Evolutionary conservation across 1,140 invertebrate species (phyloP), one percentile per base, ranked within the genome.

Genomic region (Gryllus bimaculatus): DNA sequence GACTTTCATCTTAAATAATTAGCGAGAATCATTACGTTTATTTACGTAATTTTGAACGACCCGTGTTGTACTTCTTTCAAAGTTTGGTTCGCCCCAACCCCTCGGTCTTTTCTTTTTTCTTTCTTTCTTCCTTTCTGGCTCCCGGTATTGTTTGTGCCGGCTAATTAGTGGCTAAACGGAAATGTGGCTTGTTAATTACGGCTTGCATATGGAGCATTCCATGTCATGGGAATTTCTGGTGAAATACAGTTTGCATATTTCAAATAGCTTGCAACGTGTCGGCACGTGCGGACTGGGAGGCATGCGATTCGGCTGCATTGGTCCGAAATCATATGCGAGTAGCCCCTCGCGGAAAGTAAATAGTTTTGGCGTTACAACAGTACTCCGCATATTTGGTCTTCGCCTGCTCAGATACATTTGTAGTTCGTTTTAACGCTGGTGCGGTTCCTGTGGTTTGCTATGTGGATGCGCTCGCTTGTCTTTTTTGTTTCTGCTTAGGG

Each of bases 211-310:
- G 54, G 54, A 66, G 18, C 54, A 66, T 66, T 66, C 54, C 54
- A 66, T 18, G 18, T 66, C 54, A 66, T 66, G 54, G 54, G 54
- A 66, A 66, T 66, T 66, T 66, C 54, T 66, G 54, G 54, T 66
- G 54, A 66, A 66, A 66, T 66, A 66, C 54, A 66, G 54, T 66
- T 66, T 66, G 54, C 54, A 66, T 66, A 66, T 66, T 66, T 66
- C 54, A 66, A 66, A 66, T 66, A 18, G 54, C 54, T 13, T 18
- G 54, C 54, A 18, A 39, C 26, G 26, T 39, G 26, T 39, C 54
- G 54, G 54, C 54, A 18, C 54, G 54, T 66, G 54, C 54, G 54
- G 54, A 10, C 10, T 7, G 54, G 18, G 54, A 66, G 18, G 54
- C 54, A 66, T 66, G 54, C 10, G 54, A 18, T 1, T 18, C 54